A percentile compares a stretch with the other conserved stretches of the same genome.
These are phyloP conservation scores for Gryllus longicercus DNA, from an alignment of 2,888 invertebrate genomes.

Conservation along the genomic window DNA sequence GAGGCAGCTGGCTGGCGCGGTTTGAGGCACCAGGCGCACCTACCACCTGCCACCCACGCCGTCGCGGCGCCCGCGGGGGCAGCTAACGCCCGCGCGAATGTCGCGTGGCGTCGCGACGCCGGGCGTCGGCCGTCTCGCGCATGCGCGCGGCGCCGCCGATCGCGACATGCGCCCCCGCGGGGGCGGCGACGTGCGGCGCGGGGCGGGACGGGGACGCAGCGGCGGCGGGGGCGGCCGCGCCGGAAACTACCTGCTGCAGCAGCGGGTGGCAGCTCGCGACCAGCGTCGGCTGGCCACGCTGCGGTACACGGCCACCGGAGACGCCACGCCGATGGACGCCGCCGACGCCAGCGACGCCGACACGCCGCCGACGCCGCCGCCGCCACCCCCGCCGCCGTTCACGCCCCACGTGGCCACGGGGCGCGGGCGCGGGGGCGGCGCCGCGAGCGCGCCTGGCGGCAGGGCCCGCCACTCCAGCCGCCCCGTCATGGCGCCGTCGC, in stretches of 20 bases:
- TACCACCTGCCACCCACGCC: too few species aligned
- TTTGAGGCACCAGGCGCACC: too few species aligned
- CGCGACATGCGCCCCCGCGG: not conserved
- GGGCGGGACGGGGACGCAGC: not conserved
- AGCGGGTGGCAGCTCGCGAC: not conserved
- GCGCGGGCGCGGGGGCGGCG: not conserved
- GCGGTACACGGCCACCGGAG: conserved; percentile 20
- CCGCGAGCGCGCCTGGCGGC: not conserved
- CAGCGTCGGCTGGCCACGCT: conserved; percentile 11
- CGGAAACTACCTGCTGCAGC: not conserved
- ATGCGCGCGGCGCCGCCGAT: not conserved
- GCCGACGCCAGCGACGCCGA: conserved; percentile 27
- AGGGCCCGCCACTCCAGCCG: not conserved
- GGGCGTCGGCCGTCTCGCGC: not conserved
- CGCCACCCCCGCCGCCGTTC: conserved; percentile 11
- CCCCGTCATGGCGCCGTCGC: conserved; percentile 9
- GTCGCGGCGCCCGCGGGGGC: too few species aligned
- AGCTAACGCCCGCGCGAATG: too few species aligned
- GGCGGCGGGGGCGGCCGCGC: not conserved
- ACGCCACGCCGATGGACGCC: conserved; percentile 17
- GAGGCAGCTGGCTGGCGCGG: too few species aligned
- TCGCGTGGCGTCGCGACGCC: too few species aligned
- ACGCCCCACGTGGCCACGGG: conserved; percentile 18
- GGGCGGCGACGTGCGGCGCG: not conserved
- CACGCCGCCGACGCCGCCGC: not conserved